Evolutionary conservation across 2,113 vertebrate genomes (phyloP), one percentile per base, ranked within the genome.

Genomic region (Circaetus gallicus): DNA sequence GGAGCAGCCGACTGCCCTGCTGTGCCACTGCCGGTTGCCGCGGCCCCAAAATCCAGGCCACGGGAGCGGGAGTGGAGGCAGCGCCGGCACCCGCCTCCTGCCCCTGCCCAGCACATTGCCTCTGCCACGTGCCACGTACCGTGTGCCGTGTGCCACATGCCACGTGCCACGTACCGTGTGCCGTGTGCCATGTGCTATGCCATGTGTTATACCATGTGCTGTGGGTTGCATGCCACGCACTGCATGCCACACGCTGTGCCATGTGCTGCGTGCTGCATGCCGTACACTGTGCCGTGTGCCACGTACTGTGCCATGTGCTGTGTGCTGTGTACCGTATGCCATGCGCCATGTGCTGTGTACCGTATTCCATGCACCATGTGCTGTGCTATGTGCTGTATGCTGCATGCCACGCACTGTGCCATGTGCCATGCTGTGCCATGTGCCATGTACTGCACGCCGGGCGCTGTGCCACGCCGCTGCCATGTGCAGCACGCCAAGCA

Each of bases 301-400:
- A 7, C 12, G 5, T 6, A 9, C 28, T 4, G 2, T 7, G 18
- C 79, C 11, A 2, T 4, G 7, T 7, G 11, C 28, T 3, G 1
- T 5, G 10, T 45, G 18, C 43, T 18, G 3, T 3, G 7, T 26
- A 42, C 19, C 34, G 0, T 2, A 42, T 13, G 16, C 18, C 10
- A 11, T 4, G 10, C 22, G 11, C 34, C 14, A 2, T 3, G 7
- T 6, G 11, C 26, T 3, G 2, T 5, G 9, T 18, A 2, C 7
- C 29, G 2, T 3, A 4, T 53, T 32, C 28, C 34, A 16, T 1
- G 11, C 2, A 3, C 52, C 24, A 2, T 3, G 38, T 50, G 45
- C 17, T 45, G 8, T 49, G 45, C 55, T 6, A 2, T 16, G 25
- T 28, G 11, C 20, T 6, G 11, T 15, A n/a, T 34, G n/a, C 47